Base-by-base conservation (phyloP, 2,888 invertebrate genomes). In the Tuta absoluta region DNA sequence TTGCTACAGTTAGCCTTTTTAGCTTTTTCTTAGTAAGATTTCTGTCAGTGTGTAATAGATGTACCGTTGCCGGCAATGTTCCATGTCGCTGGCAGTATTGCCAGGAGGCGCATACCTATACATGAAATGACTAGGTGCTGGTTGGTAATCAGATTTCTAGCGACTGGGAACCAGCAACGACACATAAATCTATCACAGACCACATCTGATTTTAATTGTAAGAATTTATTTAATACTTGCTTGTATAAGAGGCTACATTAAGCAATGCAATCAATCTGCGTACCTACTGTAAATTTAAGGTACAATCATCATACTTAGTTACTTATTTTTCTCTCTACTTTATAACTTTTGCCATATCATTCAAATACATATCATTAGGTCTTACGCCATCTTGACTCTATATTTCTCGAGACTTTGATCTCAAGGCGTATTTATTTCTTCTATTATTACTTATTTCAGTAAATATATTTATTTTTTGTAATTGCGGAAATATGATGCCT, bases 211-310 rank as follows among this genome's bases (percentile, higher is more conserved):
- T 73, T 75, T 73, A 72, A 74, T 71, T 63, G 70, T 79, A 76
- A 75, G 74, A n/a, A 70, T 71, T 69, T 72, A 63, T 63, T 63
- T 75, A 65, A 14, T n/a, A 60, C 69, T 69, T 53, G 28, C 24
- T 56, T n/a, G 64, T 57, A 68, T 75, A 74, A 8, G 77, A 80
- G 79, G 79, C 80, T 80, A 74, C 67, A 66, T 64, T n/a, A 60
- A 71, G 70, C 73, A 76, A 74, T 77, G 71, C 72, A 73, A 76
- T 69, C 65, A 63, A 24, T 45, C 21, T 14, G 21, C 38, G 33
- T 19, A 38, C 11, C 19, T 33, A 21, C 21, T 38, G 7, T 24
- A n/a, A 7, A 33, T 14, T 33, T 56, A 7, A n/a, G 14, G 33
- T 33, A 33, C 33, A 33, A 33, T 33, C 33, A 33, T 33, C 33